phyloP scores from a whole-genome alignment of 2,888 invertebrate species.

The Minunthozetes semirufus region DNA sequence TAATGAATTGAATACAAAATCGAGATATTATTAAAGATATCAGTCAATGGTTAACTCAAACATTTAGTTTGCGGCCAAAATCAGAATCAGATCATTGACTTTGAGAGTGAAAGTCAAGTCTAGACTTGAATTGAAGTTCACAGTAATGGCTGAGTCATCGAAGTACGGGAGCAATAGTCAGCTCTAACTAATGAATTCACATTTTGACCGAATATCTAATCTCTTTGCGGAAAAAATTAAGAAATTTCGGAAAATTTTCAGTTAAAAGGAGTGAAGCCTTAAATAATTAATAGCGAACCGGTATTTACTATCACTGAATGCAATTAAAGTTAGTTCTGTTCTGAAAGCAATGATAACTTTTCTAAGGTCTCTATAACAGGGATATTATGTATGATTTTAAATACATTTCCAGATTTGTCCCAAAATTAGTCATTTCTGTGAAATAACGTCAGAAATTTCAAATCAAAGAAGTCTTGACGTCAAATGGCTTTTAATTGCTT shows the following conservation, averaged over 20 bases:
- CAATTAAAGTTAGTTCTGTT: too few species aligned
- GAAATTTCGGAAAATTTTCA: background rate
- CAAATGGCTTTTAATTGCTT: too few species aligned
- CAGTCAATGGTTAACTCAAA: background rate
- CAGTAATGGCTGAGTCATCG: background rate
- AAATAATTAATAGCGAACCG: background rate
- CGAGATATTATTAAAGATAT: background rate
- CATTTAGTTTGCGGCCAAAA: background rate
- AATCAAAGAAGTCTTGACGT: too few species aligned
- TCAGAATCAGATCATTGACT: constrained; percentile 18
- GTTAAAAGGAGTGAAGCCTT: background rate
- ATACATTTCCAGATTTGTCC: too few species aligned
- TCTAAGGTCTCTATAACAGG: too few species aligned
- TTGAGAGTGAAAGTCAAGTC: background rate
- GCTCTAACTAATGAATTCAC: background rate
- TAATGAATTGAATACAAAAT: background rate
- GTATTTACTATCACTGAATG: background rate
- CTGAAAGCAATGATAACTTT: too few species aligned
- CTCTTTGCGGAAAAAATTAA: background rate
- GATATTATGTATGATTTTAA: too few species aligned
- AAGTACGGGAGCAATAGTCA: background rate
- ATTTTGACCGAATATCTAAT: background rate
- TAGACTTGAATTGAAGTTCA: constrained; percentile 17
- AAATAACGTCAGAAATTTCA: too few species aligned
- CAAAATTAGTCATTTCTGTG: too few species aligned